Conservation (phyloP, 2,888 invertebrate species). For the Linnaemya vulpina region DNA sequence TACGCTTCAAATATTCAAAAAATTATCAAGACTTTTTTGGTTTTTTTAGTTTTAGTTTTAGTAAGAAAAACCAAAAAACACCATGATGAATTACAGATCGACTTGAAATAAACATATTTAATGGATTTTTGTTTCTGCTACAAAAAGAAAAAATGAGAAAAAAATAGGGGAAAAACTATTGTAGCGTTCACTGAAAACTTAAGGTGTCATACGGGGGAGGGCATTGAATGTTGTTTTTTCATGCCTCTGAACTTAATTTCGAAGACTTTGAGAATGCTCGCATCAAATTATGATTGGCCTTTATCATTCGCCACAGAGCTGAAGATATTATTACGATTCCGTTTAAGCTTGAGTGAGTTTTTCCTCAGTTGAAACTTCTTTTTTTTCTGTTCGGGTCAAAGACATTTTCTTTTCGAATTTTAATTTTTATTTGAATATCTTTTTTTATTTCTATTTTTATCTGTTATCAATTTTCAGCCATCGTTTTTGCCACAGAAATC, state of each 20-base stretch:
- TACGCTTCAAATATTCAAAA: constrained; percentile 70
- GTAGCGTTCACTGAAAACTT: constrained; percentile 35
- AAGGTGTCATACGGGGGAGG: constrained; percentile 66
- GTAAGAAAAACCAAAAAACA: constrained; percentile 37
- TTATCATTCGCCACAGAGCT: constrained; percentile 46
- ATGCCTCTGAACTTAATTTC: constrained; percentile 31
- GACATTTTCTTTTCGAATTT: constrained; percentile 62
- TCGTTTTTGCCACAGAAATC: constrained; percentile 57
- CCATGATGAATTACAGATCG: constrained; percentile 70
- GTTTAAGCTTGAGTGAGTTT: constrained; percentile 65
- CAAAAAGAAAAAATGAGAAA: background rate
- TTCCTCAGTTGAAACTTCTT: constrained; percentile 30
- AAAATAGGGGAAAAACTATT: constrained; percentile 47
- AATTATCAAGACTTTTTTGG: constrained; percentile 61
- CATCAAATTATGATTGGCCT: constrained; percentile 69
- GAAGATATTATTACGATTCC: constrained; percentile 33
- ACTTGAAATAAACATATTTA: constrained; percentile 34
- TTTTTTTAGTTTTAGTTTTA: background rate
- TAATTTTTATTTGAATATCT: constrained; percentile 17
- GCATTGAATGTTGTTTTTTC: constrained; percentile 6
- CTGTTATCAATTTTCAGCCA: constrained; percentile 67
- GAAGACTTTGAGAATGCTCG: constrained; percentile 41
- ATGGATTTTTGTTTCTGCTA: background rate
- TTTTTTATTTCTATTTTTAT: constrained; percentile 1
- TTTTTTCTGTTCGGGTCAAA: constrained; percentile 64